These are phyloP conservation scores for Buceros bicornis DNA, from an alignment of 2,797 vertebrate genomes.

Conservation along the genomic window DNA sequence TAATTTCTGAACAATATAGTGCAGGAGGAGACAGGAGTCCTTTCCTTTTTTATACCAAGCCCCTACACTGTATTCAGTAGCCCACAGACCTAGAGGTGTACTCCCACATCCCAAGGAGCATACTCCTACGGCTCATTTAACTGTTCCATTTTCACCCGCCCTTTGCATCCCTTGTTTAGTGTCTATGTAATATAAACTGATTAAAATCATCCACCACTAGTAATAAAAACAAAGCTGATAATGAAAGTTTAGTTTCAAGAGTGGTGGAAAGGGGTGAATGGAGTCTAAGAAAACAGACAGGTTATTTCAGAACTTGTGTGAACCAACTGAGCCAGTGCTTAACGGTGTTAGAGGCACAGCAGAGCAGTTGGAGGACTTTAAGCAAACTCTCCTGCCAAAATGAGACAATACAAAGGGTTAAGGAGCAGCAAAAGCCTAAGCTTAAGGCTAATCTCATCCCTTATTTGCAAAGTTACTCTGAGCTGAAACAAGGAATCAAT, in stretches of 20 bases:
- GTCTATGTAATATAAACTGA: not conserved
- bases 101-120: not conserved
- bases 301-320: not conserved
- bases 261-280: accelerated
- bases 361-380: not conserved
- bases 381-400: not conserved
- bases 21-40: not conserved
- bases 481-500: not conserved
- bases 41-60: not conserved
- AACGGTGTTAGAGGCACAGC: accelerated
- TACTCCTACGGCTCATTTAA: not conserved
- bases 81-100: not conserved
- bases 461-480: not conserved
- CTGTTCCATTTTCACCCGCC: not conserved
- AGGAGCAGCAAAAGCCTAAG: not conserved
- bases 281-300: not conserved
- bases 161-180: not conserved
- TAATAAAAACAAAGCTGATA: not conserved
- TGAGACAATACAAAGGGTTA: not conserved
- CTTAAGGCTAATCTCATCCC: not conserved
- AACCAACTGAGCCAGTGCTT: not conserved
- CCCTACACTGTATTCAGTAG: not conserved
- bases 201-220: not conserved
- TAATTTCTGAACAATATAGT: not conserved
- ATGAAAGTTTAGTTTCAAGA: not conserved